Conservation (phyloP, 2,113 vertebrate genomes). For the Indicator indicator region DNA sequence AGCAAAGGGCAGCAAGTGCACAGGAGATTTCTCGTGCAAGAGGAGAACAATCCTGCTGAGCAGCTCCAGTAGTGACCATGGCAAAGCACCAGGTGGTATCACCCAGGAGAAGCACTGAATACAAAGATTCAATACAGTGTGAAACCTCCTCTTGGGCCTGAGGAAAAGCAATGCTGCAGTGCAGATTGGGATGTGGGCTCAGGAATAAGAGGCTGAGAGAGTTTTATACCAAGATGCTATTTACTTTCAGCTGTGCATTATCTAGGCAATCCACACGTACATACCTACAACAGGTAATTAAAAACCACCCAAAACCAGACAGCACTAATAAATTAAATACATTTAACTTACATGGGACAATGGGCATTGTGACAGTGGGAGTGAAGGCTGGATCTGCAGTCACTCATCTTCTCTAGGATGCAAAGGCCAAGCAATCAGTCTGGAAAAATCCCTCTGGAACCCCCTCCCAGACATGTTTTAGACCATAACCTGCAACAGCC, state of each 20-base stretch:
- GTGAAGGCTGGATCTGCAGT: slow-evolving; percentile 1
- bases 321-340: slow-evolving; percentile 67
- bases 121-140: neutral
- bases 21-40: rapidly evolving
- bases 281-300: slow-evolving; percentile 27
- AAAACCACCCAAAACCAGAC: neutral
- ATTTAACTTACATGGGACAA: slow-evolving; percentile 40
- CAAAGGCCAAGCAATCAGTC: neutral
- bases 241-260: neutral
- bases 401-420: neutral
- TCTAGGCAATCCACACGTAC: neutral
- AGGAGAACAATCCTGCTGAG: neutral
- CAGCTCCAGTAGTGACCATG: neutral
- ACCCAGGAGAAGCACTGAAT: neutral
- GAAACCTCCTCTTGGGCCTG: neutral
- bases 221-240: slow-evolving; percentile 49
- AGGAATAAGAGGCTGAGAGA: slow-evolving; percentile 22
- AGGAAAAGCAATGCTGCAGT: neutral
- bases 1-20: neutral
- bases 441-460: neutral
- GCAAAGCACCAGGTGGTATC: neutral
- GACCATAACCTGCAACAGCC: neutral
- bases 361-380: neutral
- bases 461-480: rapidly evolving
- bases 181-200: too few species aligned